Evolutionary conservation across 2,888 invertebrate genomes (phyloP).

Genomic region (Cyaniris semiargus): DNA sequence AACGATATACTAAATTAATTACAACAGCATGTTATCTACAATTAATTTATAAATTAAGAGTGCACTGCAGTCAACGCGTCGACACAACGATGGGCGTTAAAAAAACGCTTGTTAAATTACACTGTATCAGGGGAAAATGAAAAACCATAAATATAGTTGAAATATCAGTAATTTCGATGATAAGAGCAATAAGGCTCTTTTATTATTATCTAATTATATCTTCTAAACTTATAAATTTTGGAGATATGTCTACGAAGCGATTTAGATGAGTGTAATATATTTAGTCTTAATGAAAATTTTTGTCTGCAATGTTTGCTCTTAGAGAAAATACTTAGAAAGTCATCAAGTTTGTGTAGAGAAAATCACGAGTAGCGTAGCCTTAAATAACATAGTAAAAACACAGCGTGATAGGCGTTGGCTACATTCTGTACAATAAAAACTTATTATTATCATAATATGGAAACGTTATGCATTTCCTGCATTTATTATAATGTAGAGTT

Average conservation of each 20-base stretch:
- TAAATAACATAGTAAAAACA: neutral
- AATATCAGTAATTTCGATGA: too few relatives aligned
- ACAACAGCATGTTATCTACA: slow-evolving; percentile 20
- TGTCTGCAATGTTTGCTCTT: neutral
- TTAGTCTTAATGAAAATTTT: too few relatives aligned
- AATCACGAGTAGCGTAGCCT: neutral
- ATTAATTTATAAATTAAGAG: slow-evolving; percentile 18
- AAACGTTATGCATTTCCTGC: slow-evolving; percentile 44
- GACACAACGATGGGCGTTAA: neutral
- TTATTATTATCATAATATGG: slow-evolving; percentile 61
- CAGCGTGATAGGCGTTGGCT: slow-evolving; percentile 24
- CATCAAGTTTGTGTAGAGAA: neutral
- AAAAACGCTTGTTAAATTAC: neutral
- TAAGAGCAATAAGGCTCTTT: too few relatives aligned
- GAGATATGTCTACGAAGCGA: too few relatives aligned
- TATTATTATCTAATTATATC: too few relatives aligned
- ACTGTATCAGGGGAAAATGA: too few relatives aligned
- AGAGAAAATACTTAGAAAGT: neutral
- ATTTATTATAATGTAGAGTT: slow-evolving; percentile 40
- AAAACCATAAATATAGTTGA: too few relatives aligned
- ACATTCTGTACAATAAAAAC: slow-evolving; percentile 55
- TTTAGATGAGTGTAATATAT: too few relatives aligned
- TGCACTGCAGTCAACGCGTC: neutral
- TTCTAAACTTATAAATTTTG: too few relatives aligned
- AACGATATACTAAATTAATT: slow-evolving; percentile 29